Conservation (phyloP, 2,888 invertebrate genomes). For the Drosophila basisetae region DNA sequence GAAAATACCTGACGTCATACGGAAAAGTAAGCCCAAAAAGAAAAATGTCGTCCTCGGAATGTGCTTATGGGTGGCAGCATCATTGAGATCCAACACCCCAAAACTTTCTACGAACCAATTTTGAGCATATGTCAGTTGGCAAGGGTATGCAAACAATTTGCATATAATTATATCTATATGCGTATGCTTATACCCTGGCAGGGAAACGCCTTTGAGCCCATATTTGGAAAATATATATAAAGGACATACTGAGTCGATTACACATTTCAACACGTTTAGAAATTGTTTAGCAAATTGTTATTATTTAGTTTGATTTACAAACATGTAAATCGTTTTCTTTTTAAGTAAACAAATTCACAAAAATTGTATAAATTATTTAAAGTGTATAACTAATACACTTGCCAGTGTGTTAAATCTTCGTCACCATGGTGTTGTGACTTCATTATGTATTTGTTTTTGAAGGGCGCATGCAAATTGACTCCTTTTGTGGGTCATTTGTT, state of each 20-base stretch:
- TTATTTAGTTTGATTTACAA: neutral
- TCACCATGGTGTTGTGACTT: neutral
- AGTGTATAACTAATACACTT: neutral
- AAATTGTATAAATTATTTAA: neutral
- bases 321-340: neutral
- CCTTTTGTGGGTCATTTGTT: conserved; percentile 23
- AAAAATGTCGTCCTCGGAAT: neutral
- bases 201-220: neutral
- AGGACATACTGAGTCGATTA: neutral
- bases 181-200: conserved; percentile 8
- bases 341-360: neutral
- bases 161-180: conserved; percentile 34
- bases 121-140: conserved; percentile 26
- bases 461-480: conserved; percentile 39
- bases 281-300: neutral
- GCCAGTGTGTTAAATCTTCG: neutral
- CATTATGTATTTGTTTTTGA: conserved; percentile 48
- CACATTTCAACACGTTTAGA: too few relatives aligned
- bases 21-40: neutral
- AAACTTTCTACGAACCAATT: conserved; percentile 25
- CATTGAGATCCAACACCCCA: neutral
- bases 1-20: conserved; percentile 11
- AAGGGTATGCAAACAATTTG: conserved; percentile 60
- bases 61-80: neutral
- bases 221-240: neutral